A percentile compares a stretch with the other conserved stretches of the same genome.
These are phyloP conservation scores for Acyrthosiphon pisum DNA, from an alignment of 1,140 invertebrate genomes.

Conservation along the genomic window DNA sequence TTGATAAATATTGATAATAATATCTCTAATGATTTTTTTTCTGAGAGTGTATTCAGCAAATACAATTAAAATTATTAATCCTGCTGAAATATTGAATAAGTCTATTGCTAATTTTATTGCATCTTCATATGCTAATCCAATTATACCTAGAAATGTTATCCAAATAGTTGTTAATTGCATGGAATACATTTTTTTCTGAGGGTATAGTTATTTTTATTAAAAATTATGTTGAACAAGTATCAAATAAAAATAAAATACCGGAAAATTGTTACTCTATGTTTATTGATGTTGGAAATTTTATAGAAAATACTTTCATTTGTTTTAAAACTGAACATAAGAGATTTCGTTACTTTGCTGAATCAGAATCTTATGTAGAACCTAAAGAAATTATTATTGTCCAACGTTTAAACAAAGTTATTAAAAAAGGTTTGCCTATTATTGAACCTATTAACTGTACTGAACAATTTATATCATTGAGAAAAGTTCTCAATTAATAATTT, in stretches of 20 bases:
- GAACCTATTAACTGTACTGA: not conserved
- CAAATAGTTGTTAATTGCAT: not conserved
- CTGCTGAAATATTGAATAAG: no score
- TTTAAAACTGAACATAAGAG: slow-evolving; percentile 8
- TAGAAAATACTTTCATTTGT: not conserved
- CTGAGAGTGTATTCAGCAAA: not conserved
- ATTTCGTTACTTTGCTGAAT: not conserved
- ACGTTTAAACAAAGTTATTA: not conserved
- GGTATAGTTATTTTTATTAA: not conserved
- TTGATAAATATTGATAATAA: no score
- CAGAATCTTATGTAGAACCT: slow-evolving; percentile 9
- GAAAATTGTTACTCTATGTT: not conserved
- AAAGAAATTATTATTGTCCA: not conserved
- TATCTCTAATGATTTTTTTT: not conserved
- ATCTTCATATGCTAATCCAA: not conserved
- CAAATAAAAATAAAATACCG: not conserved
- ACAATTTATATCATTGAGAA: not conserved
- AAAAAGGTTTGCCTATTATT: not conserved
- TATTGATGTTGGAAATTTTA: not conserved
- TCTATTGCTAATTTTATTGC: not conserved
- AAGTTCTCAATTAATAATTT: not conserved
- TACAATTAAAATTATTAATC: no score
- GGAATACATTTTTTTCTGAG: not conserved
- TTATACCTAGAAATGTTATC: not conserved
- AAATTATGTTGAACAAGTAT: not conserved